phyloP scores from a whole-genome alignment of 35 echinoderm and acorn worm genomes.

The Apostichopus japonicus region DNA sequence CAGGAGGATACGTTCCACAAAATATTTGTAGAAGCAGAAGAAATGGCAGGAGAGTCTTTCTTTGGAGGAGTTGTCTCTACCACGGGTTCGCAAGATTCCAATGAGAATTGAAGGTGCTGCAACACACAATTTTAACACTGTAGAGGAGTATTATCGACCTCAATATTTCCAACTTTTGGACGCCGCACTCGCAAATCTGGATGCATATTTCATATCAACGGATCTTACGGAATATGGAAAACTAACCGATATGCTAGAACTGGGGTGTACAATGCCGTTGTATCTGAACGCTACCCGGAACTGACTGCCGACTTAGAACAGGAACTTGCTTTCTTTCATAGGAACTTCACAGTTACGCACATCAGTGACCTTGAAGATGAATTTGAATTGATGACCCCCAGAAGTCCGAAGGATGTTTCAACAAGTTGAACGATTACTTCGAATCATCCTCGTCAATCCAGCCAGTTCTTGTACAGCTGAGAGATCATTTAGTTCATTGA shows the following conservation, averaged over 20 bases:
- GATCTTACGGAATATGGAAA: no score
- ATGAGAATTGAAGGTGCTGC: constrained; percentile 35
- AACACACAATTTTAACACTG: constrained; percentile 39
- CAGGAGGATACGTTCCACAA: background rate
- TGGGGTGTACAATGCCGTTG: no score
- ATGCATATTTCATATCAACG: no score
- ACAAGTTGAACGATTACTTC: no score
- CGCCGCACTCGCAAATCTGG: constrained; percentile 37
- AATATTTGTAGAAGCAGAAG: constrained; percentile 11
- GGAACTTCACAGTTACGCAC: constrained; percentile 44
- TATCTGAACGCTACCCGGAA: constrained; percentile 40
- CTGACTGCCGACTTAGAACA: constrained; percentile 41
- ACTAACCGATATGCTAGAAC: no score
- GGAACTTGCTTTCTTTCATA: constrained; percentile 43
- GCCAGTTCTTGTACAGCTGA: no score
- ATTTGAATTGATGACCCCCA: constrained; percentile 36
- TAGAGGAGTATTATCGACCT: constrained; percentile 46
- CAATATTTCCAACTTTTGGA: constrained; percentile 49
- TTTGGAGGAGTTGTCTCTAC: constrained; percentile 40
- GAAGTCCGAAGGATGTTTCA: no score
- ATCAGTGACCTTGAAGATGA: constrained; percentile 8
- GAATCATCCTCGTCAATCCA: no score
- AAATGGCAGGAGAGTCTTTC: constrained; percentile 9
- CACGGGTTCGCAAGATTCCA: constrained; percentile 45
- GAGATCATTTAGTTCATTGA: no score